phyloP scores from a whole-genome alignment of 2,113 vertebrate genomes.

The Sphyrna mokarran region DNA sequence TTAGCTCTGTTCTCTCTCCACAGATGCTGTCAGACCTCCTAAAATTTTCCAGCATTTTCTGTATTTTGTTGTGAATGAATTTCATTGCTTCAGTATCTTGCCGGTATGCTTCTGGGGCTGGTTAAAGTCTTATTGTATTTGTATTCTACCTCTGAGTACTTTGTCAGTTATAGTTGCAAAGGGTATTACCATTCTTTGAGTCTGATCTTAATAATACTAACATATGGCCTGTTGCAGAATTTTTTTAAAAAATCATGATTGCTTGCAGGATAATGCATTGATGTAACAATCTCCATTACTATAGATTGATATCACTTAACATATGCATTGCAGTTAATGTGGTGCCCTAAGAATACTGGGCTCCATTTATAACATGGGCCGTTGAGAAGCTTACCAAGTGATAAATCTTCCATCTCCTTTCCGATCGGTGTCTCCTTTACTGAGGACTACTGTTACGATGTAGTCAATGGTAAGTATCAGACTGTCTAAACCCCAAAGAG shows the following conservation, averaged over 20 bases:
- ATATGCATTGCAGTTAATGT: background rate
- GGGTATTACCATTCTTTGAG: background rate
- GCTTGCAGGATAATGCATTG: background rate
- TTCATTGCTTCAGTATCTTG: background rate
- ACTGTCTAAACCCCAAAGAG: too few relatives aligned
- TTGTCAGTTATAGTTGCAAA: background rate
- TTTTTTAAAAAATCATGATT: background rate
- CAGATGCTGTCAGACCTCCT: too few relatives aligned
- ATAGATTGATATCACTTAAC: background rate
- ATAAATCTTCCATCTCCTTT: background rate
- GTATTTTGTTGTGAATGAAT: too few relatives aligned
- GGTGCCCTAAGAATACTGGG: background rate
- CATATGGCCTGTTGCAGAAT: background rate
- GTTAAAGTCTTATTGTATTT: background rate
- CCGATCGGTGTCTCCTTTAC: background rate
- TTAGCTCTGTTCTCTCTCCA: too few relatives aligned
- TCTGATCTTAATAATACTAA: background rate
- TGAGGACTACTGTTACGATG: background rate
- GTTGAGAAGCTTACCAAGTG: background rate
- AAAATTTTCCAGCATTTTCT: too few relatives aligned
- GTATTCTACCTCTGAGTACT: background rate
- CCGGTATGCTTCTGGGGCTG: background rate
- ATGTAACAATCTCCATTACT: background rate
- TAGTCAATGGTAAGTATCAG: too few relatives aligned
- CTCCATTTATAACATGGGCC: background rate